Base-by-base conservation (phyloP, 37 sponge, comb jelly and placozoan genomes). In the Tethya wilhelma region DNA sequence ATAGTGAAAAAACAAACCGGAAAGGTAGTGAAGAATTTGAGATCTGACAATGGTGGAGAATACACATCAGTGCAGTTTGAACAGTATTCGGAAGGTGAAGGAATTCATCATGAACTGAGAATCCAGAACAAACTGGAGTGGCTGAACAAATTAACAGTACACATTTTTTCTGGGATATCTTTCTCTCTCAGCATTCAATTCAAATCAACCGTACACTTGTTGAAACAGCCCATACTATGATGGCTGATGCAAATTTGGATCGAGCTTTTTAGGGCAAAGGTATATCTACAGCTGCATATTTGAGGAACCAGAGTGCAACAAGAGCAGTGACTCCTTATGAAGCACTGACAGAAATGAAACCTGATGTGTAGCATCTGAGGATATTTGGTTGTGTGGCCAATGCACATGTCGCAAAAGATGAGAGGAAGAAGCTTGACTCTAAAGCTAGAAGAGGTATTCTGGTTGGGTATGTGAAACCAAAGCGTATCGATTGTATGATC, bases 111-210 rank as follows among this genome's bases (percentile, higher is more conserved):
- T 68, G 70, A 87, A 65, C 82, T 0, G 74, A 87, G 63, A 80
- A 76, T 8, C 82, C 88, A 3, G 70, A 87, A 58, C 83, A 81
- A 64, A 88, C 68, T 77, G 89, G 83, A n/a, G 89, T 88, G 39
- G 67, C 81, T 7, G 81, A 87, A 25, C 73, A 68, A 71, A 39
- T 81, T 43, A n/a, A n/a, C n/a, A n/a, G n/a, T n/a, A n/a, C n/a
- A n/a, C n/a, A n/a, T n/a, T n/a, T n/a, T n/a, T n/a, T n/a, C n/a
- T n/a, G n/a, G n/a, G n/a, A n/a, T n/a, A n/a, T n/a, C n/a, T n/a
- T n/a, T n/a, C n/a, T n/a, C n/a, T n/a, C n/a, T n/a, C n/a, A n/a
- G n/a, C n/a, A n/a, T n/a, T n/a, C n/a, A n/a, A n/a, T n/a, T n/a
- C n/a, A n/a, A n/a, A 80, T 82, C 64, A 88, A 88, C 34, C 60